These are phyloP conservation scores for Scrobipalpa costella DNA, from an alignment of 2,888 invertebrate species.

Conservation along the genomic window DNA sequence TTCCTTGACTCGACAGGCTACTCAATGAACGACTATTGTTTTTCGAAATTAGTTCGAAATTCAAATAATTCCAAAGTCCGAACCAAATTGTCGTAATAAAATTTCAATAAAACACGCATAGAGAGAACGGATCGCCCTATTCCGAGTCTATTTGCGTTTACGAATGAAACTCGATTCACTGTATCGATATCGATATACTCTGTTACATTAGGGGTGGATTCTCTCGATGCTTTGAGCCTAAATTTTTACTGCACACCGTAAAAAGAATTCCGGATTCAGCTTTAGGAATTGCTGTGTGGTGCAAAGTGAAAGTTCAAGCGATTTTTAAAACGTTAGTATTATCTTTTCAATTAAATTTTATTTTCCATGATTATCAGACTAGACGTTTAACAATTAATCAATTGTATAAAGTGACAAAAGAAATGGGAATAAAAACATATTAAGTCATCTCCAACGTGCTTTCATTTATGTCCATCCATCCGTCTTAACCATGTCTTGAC, in stretches of 20 bases:
- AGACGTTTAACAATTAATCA: not conserved
- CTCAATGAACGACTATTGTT: too few relatives aligned
- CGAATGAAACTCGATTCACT: constrained; percentile 59
- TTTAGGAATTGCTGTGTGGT: constrained; percentile 54
- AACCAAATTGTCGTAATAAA: constrained; percentile 19
- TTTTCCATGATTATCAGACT: not conserved
- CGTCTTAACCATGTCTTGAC: too few relatives aligned
- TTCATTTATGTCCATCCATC: too few relatives aligned
- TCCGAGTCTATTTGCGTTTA: constrained; percentile 61
- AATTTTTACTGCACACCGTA: constrained; percentile 77
- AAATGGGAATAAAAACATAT: too few relatives aligned
- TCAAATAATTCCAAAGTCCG: constrained; percentile 11
- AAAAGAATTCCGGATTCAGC: constrained; percentile 77
- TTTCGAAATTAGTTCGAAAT: not conserved
- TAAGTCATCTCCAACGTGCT: too few relatives aligned
- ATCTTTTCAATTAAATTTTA: not conserved
- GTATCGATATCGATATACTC: constrained; percentile 50
- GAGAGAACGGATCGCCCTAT: constrained; percentile 32
- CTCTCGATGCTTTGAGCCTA: constrained; percentile 71
- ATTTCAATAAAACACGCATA: constrained; percentile 18
- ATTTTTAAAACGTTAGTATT: constrained; percentile 20
- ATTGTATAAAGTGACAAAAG: not conserved
- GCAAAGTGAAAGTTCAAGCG: constrained; percentile 33
- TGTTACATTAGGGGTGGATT: constrained; percentile 71
- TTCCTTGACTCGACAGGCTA: too few relatives aligned